Conservation (phyloP, 2,888 invertebrate species). For the Adelphocoris suturalis region DNA sequence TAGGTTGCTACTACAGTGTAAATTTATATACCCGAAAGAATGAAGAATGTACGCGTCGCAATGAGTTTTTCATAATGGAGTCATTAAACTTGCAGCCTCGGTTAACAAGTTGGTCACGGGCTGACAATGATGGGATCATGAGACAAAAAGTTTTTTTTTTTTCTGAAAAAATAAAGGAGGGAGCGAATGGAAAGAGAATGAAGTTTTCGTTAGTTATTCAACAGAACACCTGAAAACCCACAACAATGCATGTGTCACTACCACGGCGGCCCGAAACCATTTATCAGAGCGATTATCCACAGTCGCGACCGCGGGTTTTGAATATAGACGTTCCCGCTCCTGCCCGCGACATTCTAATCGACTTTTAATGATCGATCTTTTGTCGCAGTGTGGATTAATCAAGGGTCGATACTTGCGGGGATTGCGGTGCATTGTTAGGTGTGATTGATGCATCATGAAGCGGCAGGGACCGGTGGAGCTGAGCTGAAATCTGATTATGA, state of each 20-base stretch:
- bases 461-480: background rate
- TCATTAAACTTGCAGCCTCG: slow-evolving; percentile 33
- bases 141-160: background rate
- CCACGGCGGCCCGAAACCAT: slow-evolving; percentile 56
- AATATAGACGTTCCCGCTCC: slow-evolving; percentile 58
- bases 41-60: background rate
- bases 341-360: slow-evolving; percentile 68
- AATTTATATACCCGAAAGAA: background rate
- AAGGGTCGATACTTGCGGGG: slow-evolving; percentile 52
- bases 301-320: slow-evolving; percentile 68
- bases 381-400: slow-evolving; percentile 63
- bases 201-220: slow-evolving; percentile 47
- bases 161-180: slow-evolving; percentile 12
- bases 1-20: too few species aligned
- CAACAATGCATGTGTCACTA: slow-evolving; percentile 63
- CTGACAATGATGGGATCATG: slow-evolving; percentile 43
- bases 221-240: slow-evolving; percentile 61
- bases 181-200: background rate
- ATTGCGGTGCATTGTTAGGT: slow-evolving; percentile 44
- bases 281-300: slow-evolving; percentile 68
- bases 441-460: slow-evolving; percentile 58
- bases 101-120: slow-evolving; percentile 64
- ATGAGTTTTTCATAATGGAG: background rate
- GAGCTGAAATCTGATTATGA: slow-evolving; percentile 63
- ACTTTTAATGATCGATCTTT: slow-evolving; percentile 70